Base-by-base conservation (phyloP, 2,888 invertebrate species). In the Acanthosepion pharaonis region DNA sequence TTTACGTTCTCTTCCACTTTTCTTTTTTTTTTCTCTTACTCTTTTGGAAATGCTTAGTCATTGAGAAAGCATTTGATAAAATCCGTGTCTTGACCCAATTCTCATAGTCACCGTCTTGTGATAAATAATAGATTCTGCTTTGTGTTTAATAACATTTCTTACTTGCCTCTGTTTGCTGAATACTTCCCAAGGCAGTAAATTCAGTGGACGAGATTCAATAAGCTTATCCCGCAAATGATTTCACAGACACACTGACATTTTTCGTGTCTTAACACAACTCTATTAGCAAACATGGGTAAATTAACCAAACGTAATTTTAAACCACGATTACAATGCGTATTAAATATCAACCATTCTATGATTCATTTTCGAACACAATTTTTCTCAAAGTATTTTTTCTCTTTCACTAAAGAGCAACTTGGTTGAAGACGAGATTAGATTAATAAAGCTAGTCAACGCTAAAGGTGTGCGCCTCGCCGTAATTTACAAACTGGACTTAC, bases 11-110 rank as follows among this genome's bases (percentile, higher is more conserved):
- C 78, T 78, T 42, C 3, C 42, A 42, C 42, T 42, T 42, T 42
- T 42, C 42, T 42, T 42, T 42, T 23, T 78, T 11, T 78, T 8
- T 28, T n/a, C 15, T 78, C 8, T 28, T n/a, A 11, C 78, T 78
- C n/a, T n/a, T 78, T 78, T 78, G 4, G 78, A 78, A n/a, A 78
- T 33, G 78, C 78, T 78, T 78, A 78, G 78, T 78, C 78, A 78
- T 78, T 78, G 78, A 78, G 78, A 78, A 78, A 78, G 78, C 78
- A 78, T 78, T 78, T 78, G 78, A 78, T 78, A 78, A 78, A 78
- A 78, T 78, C 15, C n/a, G 18, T n/a, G 33, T n/a, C 78, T 78
- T 78, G 78, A 78, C 78, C 78, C 78, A 78, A 15, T 78, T 78
- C 78, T 78, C 78, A 78, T 78, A 6, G 78, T 78, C 78, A n/a